Evolutionary conservation across 2,113 vertebrate species (phyloP).

Genomic region (Mesitornis unicolor): DNA sequence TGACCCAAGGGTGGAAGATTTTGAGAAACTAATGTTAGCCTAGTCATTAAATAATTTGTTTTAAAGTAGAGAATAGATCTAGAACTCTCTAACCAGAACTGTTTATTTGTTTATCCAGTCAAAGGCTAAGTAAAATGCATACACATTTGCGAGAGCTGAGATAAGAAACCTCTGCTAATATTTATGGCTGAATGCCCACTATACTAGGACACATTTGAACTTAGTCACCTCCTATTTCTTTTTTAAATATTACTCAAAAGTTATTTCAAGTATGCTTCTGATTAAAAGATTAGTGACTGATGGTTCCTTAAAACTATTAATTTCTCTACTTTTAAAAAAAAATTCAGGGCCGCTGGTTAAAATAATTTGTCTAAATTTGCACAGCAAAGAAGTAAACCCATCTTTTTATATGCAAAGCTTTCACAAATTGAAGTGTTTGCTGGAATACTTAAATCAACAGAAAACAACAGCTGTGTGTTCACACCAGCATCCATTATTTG

Average conservation of each 20-base stretch:
- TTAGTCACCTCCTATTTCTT: neutral
- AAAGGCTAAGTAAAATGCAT: neutral
- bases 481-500: neutral
- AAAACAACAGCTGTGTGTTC: neutral
- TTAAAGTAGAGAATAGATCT: neutral
- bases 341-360: neutral
- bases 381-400: neutral
- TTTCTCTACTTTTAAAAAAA: neutral
- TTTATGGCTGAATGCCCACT: neutral
- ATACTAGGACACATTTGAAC: neutral
- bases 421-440: neutral
- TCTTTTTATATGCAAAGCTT: neutral
- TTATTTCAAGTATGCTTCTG: neutral
- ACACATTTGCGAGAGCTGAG: neutral
- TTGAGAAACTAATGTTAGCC: neutral
- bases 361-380: neutral
- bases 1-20: neutral
- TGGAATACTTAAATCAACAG: neutral
- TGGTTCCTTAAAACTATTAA: neutral
- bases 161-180: neutral
- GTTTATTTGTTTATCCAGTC: neutral
- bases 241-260: neutral
- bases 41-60: neutral
- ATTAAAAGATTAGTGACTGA: neutral
- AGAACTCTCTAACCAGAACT: neutral